Evolutionary conservation across 2,113 vertebrate species (phyloP), one percentile per base, ranked within the genome.

Genomic region (Sorex araneus): DNA sequence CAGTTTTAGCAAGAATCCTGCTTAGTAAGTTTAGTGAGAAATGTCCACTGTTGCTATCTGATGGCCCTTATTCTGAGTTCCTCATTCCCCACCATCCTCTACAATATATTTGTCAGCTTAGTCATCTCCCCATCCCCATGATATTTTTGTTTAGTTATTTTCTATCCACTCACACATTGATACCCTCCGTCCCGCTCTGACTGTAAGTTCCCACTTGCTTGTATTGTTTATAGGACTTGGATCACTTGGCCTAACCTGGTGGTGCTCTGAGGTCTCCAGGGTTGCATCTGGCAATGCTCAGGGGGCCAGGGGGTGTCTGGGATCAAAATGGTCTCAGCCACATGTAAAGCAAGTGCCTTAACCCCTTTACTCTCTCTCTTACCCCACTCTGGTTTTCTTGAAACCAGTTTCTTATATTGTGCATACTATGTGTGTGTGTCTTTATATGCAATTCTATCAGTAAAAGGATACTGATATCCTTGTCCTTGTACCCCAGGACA

Each of bases 11-110:
- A 43, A 85, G 45, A 81, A 45, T 16, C 9, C 60, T 84, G 28
- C 75, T 74, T 66, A 84, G 80, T 89, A 54, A 30, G 8, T 79
- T 79, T 54, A 73, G 34, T 54, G 78, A 79, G 54, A 67, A 67
- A 67, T 43, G 84, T 23, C 12, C 16, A 80, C 6, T 2, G 9
- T 60, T 0, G 57, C n/a, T 80, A 64, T 64, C 83, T 64, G 83
- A 71, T 66, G 12, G 54, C 54, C 16, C 32, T 78, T 40, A 32
- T 60, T 66, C 50, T 78, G 43, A 43, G 16, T 85, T 60, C 45
- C 60, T 80, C 57, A 23, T 57, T 57, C 45, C 32, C 32, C 47
- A 3, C 74, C 36, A 34, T 16, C 57, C 36, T 74, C 45, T 6
- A 18, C 19, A 36, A 36, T 27, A 32, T 57, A 9, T 79, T 79